Evolutionary conservation across 37 sponge, comb jelly and placozoan species (phyloP).

Genomic region (Eunapius fragilis): DNA sequence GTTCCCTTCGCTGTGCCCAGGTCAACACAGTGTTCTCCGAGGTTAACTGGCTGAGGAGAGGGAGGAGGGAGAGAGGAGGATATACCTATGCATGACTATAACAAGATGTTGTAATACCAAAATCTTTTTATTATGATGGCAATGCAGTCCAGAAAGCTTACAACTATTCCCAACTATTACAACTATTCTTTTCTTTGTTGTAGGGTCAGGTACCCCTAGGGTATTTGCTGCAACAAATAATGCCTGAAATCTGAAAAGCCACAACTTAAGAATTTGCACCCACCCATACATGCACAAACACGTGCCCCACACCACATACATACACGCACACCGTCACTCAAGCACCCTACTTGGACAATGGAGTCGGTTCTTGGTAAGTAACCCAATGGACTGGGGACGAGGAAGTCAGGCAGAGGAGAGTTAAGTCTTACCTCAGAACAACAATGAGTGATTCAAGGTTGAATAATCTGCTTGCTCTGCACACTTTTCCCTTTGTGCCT

Average conservation of each 20-base stretch:
- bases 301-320: too few relatives aligned
- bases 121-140: too few relatives aligned
- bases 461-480: slow-evolving; percentile 88
- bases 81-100: too few relatives aligned
- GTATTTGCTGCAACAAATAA: background rate
- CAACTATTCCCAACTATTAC: too few relatives aligned
- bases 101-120: too few relatives aligned
- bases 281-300: too few relatives aligned
- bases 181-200: background rate
- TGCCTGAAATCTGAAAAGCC: background rate
- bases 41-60: slow-evolving; percentile 75
- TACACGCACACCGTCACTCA: too few relatives aligned
- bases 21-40: slow-evolving; percentile 68
- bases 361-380: slow-evolving; percentile 66
- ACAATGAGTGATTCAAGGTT: too few relatives aligned
- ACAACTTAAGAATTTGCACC: background rate
- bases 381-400: slow-evolving; percentile 87
- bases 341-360: too few relatives aligned
- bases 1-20: slow-evolving; percentile 21
- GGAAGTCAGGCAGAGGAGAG: slow-evolving; percentile 84
- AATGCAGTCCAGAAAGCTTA: too few relatives aligned
- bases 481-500: slow-evolving; percentile 67
- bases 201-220: background rate
- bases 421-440: too few relatives aligned
- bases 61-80: background rate